Base-by-base conservation (phyloP, 2,113 vertebrate genomes). In the Brevimyrus niger region DNA sequence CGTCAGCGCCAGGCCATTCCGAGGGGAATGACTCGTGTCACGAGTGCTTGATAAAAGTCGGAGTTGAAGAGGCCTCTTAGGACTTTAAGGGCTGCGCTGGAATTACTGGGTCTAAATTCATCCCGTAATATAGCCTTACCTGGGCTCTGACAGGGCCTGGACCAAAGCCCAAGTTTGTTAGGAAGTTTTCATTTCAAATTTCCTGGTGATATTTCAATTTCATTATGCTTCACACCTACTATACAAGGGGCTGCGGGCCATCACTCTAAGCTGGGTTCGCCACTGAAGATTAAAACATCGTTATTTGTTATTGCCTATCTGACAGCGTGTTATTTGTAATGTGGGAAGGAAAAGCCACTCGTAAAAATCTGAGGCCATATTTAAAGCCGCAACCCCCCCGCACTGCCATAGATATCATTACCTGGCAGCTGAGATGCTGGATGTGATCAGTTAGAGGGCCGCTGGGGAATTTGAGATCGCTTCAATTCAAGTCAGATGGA, bases 61-160 rank as follows among this genome's bases (percentile, higher is more conserved):
- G 19, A 48, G 23, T 51, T 23, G 65, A 89, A 85, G 51, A 46
- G 27, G 48, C 55, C 46, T 86, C 89, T 91, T 90, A 38, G 90
- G 90, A 91, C 86, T 87, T 42, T 91, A 92, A 90, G 90, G 90
- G 15, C 76, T 89, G 50, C 87, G 88, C 82, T 88, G 92, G 93
- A 92, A 90, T 90, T 90, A 92, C 91, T 91, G 91, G 93, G 92
- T 89, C 89, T 91, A 94, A 92, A 93, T 93, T 92, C 89, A 90
- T 93, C 93, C 92, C 92, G 93, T 93, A 94, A 94, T 94, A 91
- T 93, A 93, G 89, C 91, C 93, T 93, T 93, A 94, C 94, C 92
- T 23, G 21, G 31, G 53, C 21, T 82, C 50, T 53, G 73, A 55
- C 73, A 83, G 76, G 88, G 21, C 88, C 8, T 84, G 69, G 88